These are phyloP conservation scores for Thaumetopoea pityocampa DNA, from an alignment of 1,140 invertebrate genomes.

Conservation along the genomic window DNA sequence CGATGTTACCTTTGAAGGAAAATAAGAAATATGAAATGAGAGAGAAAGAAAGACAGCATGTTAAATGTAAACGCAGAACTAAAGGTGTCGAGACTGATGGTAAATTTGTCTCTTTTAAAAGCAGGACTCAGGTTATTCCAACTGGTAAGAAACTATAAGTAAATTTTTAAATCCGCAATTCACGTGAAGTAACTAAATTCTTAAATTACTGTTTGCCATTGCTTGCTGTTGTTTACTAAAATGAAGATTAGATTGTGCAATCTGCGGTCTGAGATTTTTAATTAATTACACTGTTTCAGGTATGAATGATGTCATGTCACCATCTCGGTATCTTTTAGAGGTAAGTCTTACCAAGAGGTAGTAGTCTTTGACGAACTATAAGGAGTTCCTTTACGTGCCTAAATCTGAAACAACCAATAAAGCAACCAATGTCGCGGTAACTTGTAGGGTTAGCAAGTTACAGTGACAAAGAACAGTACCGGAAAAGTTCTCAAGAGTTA, in stretches of 20 bases:
- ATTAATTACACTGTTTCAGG: neutral
- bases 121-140: constrained; percentile 25
- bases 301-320: constrained; percentile 14
- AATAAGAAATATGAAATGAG: too few species aligned
- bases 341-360: constrained; percentile 14
- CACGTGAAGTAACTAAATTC: too few species aligned
- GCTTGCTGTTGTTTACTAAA: too few species aligned
- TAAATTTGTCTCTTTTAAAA: constrained; percentile 27
- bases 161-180: neutral
- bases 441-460: too few species aligned
- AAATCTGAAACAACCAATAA: too few species aligned
- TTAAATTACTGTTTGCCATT: too few species aligned
- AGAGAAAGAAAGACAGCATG: constrained; percentile 1
- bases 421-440: neutral
- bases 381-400: too few species aligned
- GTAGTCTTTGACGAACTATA: neutral
- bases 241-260: neutral
- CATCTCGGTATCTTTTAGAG: constrained; percentile 29
- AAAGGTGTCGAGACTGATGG: constrained; percentile 9
- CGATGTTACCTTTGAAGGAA: neutral
- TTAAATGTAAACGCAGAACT: constrained; percentile 2
- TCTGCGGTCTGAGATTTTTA: neutral
- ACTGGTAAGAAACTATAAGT: constrained; percentile 12
- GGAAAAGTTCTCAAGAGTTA: too few species aligned
- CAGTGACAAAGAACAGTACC: too few species aligned